phyloP scores from a whole-genome alignment of 1,140 invertebrate species.

The Paracyclopina nana region DNA sequence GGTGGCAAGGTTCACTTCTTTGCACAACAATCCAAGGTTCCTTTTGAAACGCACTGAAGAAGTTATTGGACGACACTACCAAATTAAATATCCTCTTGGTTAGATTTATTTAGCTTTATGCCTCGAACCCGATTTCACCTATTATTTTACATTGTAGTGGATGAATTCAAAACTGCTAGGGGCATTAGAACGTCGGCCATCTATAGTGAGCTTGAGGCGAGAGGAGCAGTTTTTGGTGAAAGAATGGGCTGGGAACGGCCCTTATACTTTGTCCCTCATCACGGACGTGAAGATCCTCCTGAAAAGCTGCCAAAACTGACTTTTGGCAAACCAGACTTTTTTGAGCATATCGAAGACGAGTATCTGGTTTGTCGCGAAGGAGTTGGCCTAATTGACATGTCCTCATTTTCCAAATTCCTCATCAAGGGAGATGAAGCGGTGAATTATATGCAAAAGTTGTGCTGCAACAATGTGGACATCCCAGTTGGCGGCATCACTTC shows the following conservation, averaged over 20 bases:
- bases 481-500: slow-evolving; percentile 85
- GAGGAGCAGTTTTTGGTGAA: slow-evolving; percentile 90
- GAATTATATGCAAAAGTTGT: slow-evolving; percentile 71
- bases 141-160: no score
- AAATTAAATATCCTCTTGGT: slow-evolving; percentile 61
- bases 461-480: slow-evolving; percentile 90
- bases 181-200: slow-evolving; percentile 89
- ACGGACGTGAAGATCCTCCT: slow-evolving; percentile 9
- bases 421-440: slow-evolving; percentile 71
- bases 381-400: slow-evolving; percentile 87
- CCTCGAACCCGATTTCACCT: no score
- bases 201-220: slow-evolving; percentile 70
- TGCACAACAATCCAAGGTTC: slow-evolving; percentile 88
- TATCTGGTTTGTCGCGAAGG: slow-evolving; percentile 84
- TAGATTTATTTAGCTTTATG: no score
- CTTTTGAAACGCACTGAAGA: slow-evolving; percentile 76
- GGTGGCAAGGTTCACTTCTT: slow-evolving; percentile 69
- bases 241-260: slow-evolving; percentile 96
- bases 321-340: slow-evolving; percentile 16
- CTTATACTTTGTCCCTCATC: slow-evolving; percentile 49
- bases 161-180: slow-evolving; percentile 32
- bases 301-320: slow-evolving; percentile 3
- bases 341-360: slow-evolving; percentile 34
- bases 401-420: slow-evolving; percentile 92
- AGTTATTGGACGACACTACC: slow-evolving; percentile 40